Evolutionary conservation across 2,113 vertebrate genomes (phyloP).

Genomic region (Leucoraja erinaceus): DNA sequence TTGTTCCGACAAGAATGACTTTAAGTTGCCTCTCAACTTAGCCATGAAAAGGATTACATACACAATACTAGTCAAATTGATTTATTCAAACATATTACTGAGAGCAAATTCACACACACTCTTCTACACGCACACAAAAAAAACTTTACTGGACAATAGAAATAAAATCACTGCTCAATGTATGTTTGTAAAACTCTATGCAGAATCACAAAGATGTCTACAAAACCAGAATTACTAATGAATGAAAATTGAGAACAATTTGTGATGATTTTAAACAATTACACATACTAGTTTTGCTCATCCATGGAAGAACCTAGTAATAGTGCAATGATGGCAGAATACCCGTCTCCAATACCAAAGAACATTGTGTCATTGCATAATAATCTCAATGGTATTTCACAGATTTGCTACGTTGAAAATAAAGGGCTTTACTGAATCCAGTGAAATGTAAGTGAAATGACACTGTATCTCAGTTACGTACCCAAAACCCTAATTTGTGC

Average conservation of each 20-base stretch:
- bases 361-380: neutral
- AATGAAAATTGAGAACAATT: neutral
- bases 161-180: neutral
- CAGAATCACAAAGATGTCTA: neutral
- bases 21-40: neutral
- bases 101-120: neutral
- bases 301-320: neutral
- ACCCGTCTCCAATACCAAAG: neutral
- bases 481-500: neutral
- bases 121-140: neutral
- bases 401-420: neutral
- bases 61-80: neutral
- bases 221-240: neutral
- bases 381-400: neutral
- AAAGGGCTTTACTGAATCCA: neutral
- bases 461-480: neutral
- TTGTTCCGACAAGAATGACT: neutral
- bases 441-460: no score
- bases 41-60: neutral
- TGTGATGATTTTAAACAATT: neutral
- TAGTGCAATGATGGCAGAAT: neutral
- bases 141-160: neutral
- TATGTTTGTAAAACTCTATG: neutral
- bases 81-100: constrained; percentile 3
- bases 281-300: neutral